These are phyloP conservation scores for Nephrotoma guestfalica DNA, from an alignment of 2,888 invertebrate species.

Conservation along the genomic window DNA sequence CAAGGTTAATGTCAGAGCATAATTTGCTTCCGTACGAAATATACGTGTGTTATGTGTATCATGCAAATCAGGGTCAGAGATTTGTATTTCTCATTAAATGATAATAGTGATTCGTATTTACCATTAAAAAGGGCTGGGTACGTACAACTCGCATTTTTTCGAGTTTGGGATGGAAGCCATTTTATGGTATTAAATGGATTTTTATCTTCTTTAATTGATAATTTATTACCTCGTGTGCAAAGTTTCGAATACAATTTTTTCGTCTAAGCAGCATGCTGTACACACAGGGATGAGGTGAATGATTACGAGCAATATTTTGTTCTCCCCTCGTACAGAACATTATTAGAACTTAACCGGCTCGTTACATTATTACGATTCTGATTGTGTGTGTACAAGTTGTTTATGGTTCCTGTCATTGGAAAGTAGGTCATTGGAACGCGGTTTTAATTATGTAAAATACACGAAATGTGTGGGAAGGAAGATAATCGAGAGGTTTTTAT, in stretches of 20 bases:
- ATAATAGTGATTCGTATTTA: neutral
- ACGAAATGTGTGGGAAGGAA: too few relatives aligned
- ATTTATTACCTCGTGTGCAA: neutral
- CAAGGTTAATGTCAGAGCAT: neutral
- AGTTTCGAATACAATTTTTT: too few relatives aligned
- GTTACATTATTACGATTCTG: too few relatives aligned
- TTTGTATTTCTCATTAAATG: neutral
- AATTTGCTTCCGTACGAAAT: neutral
- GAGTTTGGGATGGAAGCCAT: neutral
- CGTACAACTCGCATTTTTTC: neutral
- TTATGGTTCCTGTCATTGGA: neutral
- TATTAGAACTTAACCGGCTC: too few relatives aligned
- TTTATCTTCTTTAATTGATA: neutral
- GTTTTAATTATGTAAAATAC: too few relatives aligned
- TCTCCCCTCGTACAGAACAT: neutral
- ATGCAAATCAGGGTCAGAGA: neutral
- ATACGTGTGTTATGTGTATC: neutral
- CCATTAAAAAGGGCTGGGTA: neutral
- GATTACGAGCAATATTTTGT: too few relatives aligned
- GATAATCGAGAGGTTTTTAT: too few relatives aligned
- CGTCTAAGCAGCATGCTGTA: too few relatives aligned
- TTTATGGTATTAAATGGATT: neutral
- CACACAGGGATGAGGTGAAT: neutral
- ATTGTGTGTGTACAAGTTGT: too few relatives aligned
- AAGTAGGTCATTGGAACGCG: neutral